These are phyloP conservation scores for Equus przewalskii DNA, from an alignment of 2,113 vertebrate genomes.

Conservation along the genomic window DNA sequence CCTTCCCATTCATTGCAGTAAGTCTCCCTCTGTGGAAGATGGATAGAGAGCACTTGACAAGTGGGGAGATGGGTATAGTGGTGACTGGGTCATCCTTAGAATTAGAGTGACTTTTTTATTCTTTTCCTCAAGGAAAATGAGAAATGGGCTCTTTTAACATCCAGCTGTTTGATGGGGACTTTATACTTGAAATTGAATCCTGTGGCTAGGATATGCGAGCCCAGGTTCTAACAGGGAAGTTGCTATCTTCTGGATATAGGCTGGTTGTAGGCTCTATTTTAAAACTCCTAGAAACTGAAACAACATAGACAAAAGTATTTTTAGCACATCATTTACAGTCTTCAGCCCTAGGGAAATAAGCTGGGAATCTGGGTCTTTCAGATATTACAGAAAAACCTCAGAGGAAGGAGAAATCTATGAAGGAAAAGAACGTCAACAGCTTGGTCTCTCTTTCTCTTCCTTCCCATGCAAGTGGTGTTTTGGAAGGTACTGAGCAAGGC, in stretches of 20 bases:
- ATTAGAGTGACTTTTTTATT: not conserved
- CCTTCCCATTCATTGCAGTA: not conserved
- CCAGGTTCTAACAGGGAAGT: not conserved
- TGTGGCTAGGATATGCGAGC: not conserved
- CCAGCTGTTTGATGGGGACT: not conserved
- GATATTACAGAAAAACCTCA: not conserved
- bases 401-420: not conserved
- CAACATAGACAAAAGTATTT: not conserved
- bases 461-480: not conserved
- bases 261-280: not conserved
- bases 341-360: not conserved
- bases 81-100: not conserved
- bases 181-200: not conserved
- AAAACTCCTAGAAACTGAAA: slow-evolving; percentile 1
- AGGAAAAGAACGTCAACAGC: not conserved
- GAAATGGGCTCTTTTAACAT: no score
- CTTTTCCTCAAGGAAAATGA: not conserved
- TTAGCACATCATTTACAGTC: not conserved
- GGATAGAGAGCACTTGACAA: not conserved
- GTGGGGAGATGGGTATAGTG: not conserved
- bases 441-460: not conserved
- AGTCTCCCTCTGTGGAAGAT: not conserved
- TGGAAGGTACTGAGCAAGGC: not conserved
- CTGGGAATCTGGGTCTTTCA: not conserved
- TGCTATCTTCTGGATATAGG: not conserved